Percentiles rank a stretch among this genome's conserved stretches.
phyloP scores from a whole-genome alignment of 2,113 vertebrate species.

The Perognathus longimembris region DNA sequence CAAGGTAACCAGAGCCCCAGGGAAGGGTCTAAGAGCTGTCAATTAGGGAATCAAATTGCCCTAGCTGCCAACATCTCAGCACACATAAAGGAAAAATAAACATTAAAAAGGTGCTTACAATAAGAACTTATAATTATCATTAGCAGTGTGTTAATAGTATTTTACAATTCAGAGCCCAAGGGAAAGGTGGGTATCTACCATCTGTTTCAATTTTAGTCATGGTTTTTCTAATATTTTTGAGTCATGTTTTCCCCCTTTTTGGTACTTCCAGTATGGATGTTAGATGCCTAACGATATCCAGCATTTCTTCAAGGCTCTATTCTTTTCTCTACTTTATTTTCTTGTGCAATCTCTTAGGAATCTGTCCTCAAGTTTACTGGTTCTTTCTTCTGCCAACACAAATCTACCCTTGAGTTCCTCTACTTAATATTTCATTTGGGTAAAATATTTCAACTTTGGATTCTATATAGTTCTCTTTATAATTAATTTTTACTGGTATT shows the following conservation, averaged over 20 bases:
- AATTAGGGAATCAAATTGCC: no score
- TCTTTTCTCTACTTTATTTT: background rate
- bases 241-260: background rate
- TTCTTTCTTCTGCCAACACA: background rate
- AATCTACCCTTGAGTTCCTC: background rate
- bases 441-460: background rate
- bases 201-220: background rate
- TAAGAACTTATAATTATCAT: no score
- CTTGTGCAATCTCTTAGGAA: background rate
- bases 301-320: background rate
- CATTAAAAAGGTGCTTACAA: no score
- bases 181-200: no score
- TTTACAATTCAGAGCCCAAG: no score
- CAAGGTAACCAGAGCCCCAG: no score
- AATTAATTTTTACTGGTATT: background rate
- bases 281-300: background rate
- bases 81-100: no score
- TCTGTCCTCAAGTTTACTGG: background rate
- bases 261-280: background rate
- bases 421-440: background rate
- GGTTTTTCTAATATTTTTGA: background rate
- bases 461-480: background rate
- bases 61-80: no score
- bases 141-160: no score
- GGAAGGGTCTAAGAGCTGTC: no score